phyloP scores from a whole-genome alignment of 2,797 vertebrate genomes.

The Podargus strigoides region DNA sequence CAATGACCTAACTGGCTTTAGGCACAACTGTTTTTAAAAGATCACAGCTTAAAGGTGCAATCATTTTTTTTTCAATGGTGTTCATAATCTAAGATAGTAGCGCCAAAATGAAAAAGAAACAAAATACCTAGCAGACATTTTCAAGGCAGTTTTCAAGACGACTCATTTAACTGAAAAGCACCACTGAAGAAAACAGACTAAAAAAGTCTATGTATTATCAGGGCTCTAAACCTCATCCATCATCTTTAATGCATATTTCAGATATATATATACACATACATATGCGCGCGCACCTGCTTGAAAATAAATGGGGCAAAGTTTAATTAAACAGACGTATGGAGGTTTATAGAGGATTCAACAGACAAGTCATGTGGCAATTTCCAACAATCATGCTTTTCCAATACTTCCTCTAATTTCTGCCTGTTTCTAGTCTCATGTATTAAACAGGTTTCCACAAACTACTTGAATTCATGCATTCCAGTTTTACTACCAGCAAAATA shows the following conservation, averaged over 20 bases:
- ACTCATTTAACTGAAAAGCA: constrained; percentile 62
- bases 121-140: constrained; percentile 44
- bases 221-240: constrained; percentile 67
- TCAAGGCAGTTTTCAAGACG: constrained; percentile 68
- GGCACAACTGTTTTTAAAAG: neutral
- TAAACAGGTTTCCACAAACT: constrained; percentile 51
- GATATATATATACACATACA: constrained; percentile 36
- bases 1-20: constrained; percentile 19
- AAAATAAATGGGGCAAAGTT: constrained; percentile 64
- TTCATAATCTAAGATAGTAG: constrained; percentile 23
- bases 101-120: constrained; percentile 28
- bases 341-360: constrained; percentile 65
- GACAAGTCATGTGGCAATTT: constrained; percentile 63
- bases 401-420: constrained; percentile 53
- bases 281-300: constrained; percentile 61
- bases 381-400: constrained; percentile 62
- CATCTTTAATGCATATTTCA: constrained; percentile 69
- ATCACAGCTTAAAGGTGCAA: constrained; percentile 38
- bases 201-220: constrained; percentile 46
- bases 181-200: constrained; percentile 67
- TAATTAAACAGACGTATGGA: constrained; percentile 54
- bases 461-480: constrained; percentile 44
- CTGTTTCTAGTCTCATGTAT: constrained; percentile 62
- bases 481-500: constrained; percentile 36
- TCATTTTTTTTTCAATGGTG: neutral